Evolutionary conservation across 2,888 invertebrate genomes (phyloP).

Genomic region (Encarsia formosa): DNA sequence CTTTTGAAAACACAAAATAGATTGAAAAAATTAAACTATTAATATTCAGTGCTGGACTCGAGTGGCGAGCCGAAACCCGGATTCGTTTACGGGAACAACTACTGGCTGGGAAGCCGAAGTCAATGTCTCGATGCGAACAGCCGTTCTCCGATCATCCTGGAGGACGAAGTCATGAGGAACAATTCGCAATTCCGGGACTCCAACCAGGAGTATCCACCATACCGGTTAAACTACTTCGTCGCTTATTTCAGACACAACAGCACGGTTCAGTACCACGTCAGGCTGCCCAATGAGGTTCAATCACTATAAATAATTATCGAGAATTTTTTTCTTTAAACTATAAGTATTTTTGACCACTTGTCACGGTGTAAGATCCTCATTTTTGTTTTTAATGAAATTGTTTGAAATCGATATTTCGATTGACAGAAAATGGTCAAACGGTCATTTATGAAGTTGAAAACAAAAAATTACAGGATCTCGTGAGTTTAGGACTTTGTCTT

Average conservation of each 20-base stretch:
- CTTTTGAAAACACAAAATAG: no score
- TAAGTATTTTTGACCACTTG: no score
- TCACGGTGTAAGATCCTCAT: no score
- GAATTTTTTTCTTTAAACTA: not conserved
- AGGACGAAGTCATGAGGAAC: constrained; percentile 33
- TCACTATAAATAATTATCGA: no score
- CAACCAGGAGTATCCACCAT: constrained; percentile 49
- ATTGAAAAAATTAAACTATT: no score
- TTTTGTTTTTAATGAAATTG: no score
- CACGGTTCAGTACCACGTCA: constrained; percentile 49
- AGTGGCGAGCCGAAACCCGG: constrained; percentile 57
- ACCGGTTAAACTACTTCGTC: constrained; percentile 45
- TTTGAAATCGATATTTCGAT: no score
- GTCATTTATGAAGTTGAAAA: no score
- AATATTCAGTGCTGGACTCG: constrained; percentile 54
- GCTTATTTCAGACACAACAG: constrained; percentile 51
- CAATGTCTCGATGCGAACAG: constrained; percentile 53
- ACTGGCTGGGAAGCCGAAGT: constrained; percentile 57
- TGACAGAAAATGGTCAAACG: no score
- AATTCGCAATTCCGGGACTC: constrained; percentile 38
- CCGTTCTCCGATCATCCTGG: constrained; percentile 37
- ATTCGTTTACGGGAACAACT: constrained; percentile 60
- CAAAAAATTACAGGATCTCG: constrained; percentile 48
- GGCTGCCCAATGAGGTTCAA: constrained; percentile 48
- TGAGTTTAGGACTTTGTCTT: constrained; percentile 56